A percentile compares a stretch with the other conserved stretches of the same genome.
Evolutionary conservation across 1,140 invertebrate genomes (phyloP).

Genomic region (Drosophila simulans): DNA sequence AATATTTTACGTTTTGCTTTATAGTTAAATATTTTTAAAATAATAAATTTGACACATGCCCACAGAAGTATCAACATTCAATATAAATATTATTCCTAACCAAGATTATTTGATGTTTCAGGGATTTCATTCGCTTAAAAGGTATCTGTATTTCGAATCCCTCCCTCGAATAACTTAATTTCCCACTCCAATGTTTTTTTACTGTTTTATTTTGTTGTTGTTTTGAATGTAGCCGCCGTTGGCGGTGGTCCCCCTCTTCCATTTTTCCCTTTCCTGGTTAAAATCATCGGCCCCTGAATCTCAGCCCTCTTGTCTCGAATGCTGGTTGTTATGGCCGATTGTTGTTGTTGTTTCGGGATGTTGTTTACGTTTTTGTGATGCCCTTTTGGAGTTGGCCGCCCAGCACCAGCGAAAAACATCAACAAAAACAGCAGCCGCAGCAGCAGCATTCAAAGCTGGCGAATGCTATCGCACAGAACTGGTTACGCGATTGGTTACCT

Average conservation of each 20-base stretch:
- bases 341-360: constrained; percentile 35
- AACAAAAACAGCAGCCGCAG: constrained; percentile 14
- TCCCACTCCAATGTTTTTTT: constrained; percentile 18
- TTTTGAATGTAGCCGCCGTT: constrained; percentile 62
- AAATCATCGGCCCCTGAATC: constrained; percentile 4
- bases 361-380: constrained; percentile 73
- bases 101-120: no score
- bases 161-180: constrained; percentile 1
- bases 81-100: no score
- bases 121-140: neutral
- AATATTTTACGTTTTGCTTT: no score
- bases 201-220: constrained; percentile 51
- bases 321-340: constrained; percentile 24
- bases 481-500: constrained; percentile 39
- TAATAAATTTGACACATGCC: no score
- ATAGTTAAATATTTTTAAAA: no score
- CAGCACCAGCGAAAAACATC: constrained; percentile 13
- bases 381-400: constrained; percentile 64
- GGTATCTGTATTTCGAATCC: constrained; percentile 1
- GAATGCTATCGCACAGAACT: constrained; percentile 51
- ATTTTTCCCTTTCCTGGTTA: constrained; percentile 1
- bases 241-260: constrained; percentile 44
- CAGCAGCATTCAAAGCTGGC: constrained; percentile 7
- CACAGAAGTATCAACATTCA: no score
- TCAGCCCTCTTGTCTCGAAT: constrained; percentile 19